A percentile compares a stretch with the other conserved stretches of the same genome.
phyloP scores from a whole-genome alignment of 2,888 invertebrate species.

The Ypsolopha scabrella region DNA sequence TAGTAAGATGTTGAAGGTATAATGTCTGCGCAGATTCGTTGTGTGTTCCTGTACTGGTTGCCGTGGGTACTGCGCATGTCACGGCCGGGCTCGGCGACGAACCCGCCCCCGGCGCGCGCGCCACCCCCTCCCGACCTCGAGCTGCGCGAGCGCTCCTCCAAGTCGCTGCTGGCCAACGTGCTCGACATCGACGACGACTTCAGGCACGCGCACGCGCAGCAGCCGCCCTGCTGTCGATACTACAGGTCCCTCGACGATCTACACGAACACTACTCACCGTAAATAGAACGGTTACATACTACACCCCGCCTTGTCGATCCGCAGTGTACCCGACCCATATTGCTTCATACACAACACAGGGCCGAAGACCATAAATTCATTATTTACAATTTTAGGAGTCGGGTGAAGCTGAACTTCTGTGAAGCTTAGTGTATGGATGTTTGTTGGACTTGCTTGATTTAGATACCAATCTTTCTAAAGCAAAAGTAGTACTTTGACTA shows the following conservation, averaged over 20 bases:
- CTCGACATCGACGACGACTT: constrained; percentile 98
- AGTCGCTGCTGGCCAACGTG: constrained; percentile 95
- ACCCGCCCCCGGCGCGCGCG: constrained; percentile 75
- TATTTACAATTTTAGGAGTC: too few species aligned
- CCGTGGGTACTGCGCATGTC: constrained; percentile 97
- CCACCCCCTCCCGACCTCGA: constrained; percentile 87
- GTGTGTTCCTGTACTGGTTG: constrained; percentile 96
- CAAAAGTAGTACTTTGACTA: too few species aligned
- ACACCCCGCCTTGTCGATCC: constrained; percentile 63
- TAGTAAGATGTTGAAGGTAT: not conserved
- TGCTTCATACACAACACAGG: constrained; percentile 3
- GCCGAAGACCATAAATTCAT: too few species aligned
- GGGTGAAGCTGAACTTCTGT: too few species aligned
- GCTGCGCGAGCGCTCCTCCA: constrained; percentile 91
- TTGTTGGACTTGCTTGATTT: too few species aligned
- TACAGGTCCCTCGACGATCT: constrained; percentile 78
- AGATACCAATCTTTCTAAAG: too few species aligned
- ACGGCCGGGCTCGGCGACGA: constrained; percentile 73
- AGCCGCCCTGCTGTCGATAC: constrained; percentile 80
- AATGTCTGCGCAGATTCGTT: constrained; percentile 75
- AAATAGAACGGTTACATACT: constrained; percentile 68
- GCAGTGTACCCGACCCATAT: constrained; percentile 58
- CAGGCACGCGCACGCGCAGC: constrained; percentile 81
- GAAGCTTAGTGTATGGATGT: too few species aligned
- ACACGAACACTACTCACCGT: constrained; percentile 69